Evolutionary conservation across 2,797 vertebrate genomes (phyloP), one percentile per base, ranked within the genome.

Genomic region (Microtus obscurus): DNA sequence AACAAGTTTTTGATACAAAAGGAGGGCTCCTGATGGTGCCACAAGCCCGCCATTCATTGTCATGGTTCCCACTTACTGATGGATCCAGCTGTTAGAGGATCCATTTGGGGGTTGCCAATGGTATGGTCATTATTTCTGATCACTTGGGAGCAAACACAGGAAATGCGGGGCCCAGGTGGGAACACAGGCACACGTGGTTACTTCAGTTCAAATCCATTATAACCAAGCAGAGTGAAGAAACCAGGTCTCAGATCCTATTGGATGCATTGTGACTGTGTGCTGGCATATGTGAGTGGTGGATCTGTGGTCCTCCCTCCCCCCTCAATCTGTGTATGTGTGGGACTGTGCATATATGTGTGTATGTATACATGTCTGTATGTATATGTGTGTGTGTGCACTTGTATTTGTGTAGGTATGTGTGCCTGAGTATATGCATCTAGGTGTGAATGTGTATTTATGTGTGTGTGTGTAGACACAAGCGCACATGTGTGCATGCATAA

Each of bases 101-200:
- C 23, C 43, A 37, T 43, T 17, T 1, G 11, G 14, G 9, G 40
- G 43, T n/a, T 25, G 21, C n/a, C 14, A 31, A 0, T 1, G 1
- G 19, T 2, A 19, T 29, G 67, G 25, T 21, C 27, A 3, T 23
- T 17, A n/a, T n/a, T 76, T 19, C 45, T 6, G 11, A 10, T 5
- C 19, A 1, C 25, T 1, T 0, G 19, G 69, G 69, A 4, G 86
- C 4, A 27, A 40, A 45, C 0, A 0, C 1, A 59, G 34, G 10
- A 51, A 71, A 34, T 6, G 7, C 1, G 16, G 0, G 6, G 37
- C 1, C 79, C 23, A 48, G 29, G 5, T 1, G 0, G 59, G 61
- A 31, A 45, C 7, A 1, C 59, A 48, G 65, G 56, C 1, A 17
- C 11, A 8, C 1, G 0, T 3, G 16, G 16, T 0, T 2, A 6